These are phyloP conservation scores for Drosophila novamexicana DNA, from an alignment of 1,140 invertebrate genomes.

Conservation along the genomic window DNA sequence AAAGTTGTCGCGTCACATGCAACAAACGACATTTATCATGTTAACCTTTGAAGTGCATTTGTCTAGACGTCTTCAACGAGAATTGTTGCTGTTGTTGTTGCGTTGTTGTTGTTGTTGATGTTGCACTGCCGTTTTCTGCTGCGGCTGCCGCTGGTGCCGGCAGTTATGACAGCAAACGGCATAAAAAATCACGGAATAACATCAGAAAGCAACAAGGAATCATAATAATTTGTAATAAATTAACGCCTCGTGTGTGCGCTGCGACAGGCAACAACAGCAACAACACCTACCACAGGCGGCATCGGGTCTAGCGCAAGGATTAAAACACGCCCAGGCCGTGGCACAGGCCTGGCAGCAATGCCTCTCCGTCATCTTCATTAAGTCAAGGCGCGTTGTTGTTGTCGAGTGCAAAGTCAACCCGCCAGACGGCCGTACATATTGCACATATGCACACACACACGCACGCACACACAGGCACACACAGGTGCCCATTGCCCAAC, in stretches of 20 bases:
- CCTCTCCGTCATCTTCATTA: slow-evolving; percentile 75
- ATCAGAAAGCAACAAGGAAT: slow-evolving; percentile 68
- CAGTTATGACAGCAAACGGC: slow-evolving; percentile 53
- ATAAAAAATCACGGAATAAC: slow-evolving; percentile 36
- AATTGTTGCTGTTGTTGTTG: slow-evolving; percentile 47
- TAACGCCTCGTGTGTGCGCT: slow-evolving; percentile 69
- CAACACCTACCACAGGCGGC: slow-evolving; percentile 57
- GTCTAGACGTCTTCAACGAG: slow-evolving; percentile 82
- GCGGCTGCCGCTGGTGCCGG: slow-evolving; percentile 23
- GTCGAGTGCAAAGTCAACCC: slow-evolving; percentile 61
- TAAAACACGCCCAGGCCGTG: slow-evolving; percentile 49
- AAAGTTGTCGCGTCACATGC: slow-evolving; percentile 76
- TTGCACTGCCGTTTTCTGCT: slow-evolving; percentile 38
- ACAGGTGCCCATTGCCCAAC: slow-evolving; percentile 21
- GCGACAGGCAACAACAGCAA: slow-evolving; percentile 47
- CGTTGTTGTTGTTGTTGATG: slow-evolving; percentile 4
- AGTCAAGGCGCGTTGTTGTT: slow-evolving; percentile 71
- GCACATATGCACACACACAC: slow-evolving; percentile 11
- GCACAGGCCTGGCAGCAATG: slow-evolving; percentile 7
- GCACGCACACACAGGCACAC: not conserved
- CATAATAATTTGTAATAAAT: slow-evolving; percentile 84
- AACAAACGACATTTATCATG: slow-evolving; percentile 83
- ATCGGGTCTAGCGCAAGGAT: slow-evolving; percentile 60
- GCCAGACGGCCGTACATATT: slow-evolving; percentile 26
- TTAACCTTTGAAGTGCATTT: slow-evolving; percentile 83